phyloP scores from a whole-genome alignment of 2,797 vertebrate species.

The Catamblyrhynchus diadema region DNA sequence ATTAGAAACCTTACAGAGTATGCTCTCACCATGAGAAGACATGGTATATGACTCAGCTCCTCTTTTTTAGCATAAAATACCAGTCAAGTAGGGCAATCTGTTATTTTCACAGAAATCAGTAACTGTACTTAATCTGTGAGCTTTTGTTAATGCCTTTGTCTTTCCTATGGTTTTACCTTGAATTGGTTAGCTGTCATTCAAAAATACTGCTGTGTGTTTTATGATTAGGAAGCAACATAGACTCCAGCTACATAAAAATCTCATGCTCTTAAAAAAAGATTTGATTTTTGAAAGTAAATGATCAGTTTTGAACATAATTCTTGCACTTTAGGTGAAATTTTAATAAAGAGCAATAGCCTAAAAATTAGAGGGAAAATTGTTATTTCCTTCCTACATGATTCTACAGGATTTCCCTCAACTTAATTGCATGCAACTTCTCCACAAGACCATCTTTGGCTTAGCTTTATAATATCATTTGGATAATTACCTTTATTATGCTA shows the following conservation, averaged over 20 bases:
- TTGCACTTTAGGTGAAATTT: neutral
- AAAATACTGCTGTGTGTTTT: neutral
- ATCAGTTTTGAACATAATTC: neutral
- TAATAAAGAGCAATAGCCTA: neutral
- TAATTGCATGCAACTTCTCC: neutral
- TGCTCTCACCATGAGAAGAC: neutral
- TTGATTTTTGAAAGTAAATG: neutral
- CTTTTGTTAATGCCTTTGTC: neutral
- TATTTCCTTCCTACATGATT: neutral
- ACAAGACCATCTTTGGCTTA: neutral
- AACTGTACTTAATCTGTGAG: neutral
- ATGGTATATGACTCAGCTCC: neutral
- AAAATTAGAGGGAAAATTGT: neutral
- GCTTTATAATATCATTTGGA: neutral
- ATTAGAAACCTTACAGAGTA: neutral
- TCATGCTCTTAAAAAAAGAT: neutral
- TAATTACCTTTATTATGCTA: conserved; percentile 20
- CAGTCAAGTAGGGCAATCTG: neutral
- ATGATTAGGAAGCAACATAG: neutral
- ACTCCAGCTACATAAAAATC: neutral
- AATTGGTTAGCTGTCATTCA: neutral
- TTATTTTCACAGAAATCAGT: neutral
- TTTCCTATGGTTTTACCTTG: neutral
- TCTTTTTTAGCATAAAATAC: neutral
- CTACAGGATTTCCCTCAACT: neutral